Evolutionary conservation across 23 tunicate species (phyloP), one percentile per base, ranked within the genome.

Genomic region (Trididemnum miniatum): DNA sequence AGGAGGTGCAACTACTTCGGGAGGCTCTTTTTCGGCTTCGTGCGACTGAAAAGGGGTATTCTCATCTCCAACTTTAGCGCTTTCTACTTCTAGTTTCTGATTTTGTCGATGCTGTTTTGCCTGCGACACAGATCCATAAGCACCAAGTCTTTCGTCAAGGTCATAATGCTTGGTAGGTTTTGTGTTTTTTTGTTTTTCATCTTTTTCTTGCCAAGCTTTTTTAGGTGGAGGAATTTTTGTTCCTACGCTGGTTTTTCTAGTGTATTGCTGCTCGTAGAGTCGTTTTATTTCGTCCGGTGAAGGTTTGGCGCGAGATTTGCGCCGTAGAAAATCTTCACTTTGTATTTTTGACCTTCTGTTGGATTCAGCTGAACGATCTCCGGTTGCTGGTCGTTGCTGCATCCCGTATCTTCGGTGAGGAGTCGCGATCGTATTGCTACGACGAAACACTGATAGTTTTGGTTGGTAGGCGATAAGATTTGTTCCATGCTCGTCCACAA

Each of bases 221-320:
- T 44, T 77, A 15, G 82, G 66, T 20, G 35, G 31, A 32, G 38
- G 37, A 2, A 3, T 67, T 5, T 31, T 7, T 30, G 9, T 31
- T n/a, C 26, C 29, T 7, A 69, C 18, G 15, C 22, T 81, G 24
- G 44, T 71, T 60, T 31, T 73, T 72, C 0, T 35, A 9, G 27
- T 26, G 59, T 37, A 73, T 0, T 79, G 32, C 71, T 78, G 49
- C 36, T 86, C 65, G 72, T 86, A 86, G 44, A 86, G 71, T 31
- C 72, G 71, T 12, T 34, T 35, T 0, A 86, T 71, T 54, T 86
- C 90, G 1, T 57, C 35, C 1, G 80, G 83, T 15, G 82, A 32
- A 0, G 90, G 90, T 44, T 86, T 86, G 22, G 80, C 80, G 0
- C 72, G 59, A 15, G 90, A 86, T 4, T 65, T 65, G 2, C 90